Conservation (phyloP, 1,140 invertebrate species). For the Diuraphis noxia region DNA sequence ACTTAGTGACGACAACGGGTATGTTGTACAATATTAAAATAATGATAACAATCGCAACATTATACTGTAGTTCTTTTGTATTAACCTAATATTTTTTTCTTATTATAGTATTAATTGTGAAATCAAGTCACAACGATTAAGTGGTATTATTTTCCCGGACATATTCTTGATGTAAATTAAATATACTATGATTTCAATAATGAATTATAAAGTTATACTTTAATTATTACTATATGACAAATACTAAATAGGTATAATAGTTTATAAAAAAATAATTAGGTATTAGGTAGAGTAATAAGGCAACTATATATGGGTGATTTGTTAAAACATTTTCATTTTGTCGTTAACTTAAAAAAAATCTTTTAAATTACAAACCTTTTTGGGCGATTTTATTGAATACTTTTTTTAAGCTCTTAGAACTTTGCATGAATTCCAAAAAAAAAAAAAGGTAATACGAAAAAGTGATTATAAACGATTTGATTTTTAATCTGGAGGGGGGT, state of each 20-base stretch:
- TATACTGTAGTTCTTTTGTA: background rate
- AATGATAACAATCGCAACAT: slow-evolving; percentile 13
- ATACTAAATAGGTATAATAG: no score
- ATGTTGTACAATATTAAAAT: background rate
- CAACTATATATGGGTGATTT: background rate
- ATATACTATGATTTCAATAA: background rate
- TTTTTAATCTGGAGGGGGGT: background rate
- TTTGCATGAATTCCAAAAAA: background rate
- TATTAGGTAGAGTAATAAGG: background rate
- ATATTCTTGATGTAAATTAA: background rate
- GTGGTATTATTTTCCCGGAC: background rate
- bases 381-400: background rate
- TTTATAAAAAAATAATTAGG: background rate
- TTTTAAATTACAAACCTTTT: background rate
- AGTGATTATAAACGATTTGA: background rate
- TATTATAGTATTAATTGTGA: background rate
- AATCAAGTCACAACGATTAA: background rate
- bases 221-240: background rate
- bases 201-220: background rate
- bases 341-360: background rate
- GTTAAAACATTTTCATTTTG: background rate
- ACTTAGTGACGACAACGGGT: background rate
- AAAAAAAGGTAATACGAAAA: background rate
- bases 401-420: background rate
- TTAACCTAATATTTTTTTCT: background rate